A percentile compares a stretch with the other conserved stretches of the same genome.
phyloP scores from a whole-genome alignment of 2,888 invertebrate genomes.

The Meteorus colon region DNA sequence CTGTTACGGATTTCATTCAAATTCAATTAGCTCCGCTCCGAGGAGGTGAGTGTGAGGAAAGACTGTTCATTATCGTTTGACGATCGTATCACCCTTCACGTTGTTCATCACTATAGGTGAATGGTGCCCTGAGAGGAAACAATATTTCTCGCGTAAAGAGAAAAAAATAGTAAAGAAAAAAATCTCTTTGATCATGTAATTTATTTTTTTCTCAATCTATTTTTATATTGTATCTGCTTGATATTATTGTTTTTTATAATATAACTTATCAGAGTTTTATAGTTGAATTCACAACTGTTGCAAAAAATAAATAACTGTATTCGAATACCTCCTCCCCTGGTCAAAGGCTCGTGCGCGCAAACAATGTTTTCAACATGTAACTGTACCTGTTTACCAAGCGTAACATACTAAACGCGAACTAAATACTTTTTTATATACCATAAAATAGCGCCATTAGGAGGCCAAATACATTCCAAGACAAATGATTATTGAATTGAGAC shows the following conservation, averaged over 20 bases:
- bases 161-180: not conserved
- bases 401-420: conserved; percentile 64
- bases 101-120: not conserved
- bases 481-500: too few relatives aligned
- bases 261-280: conserved; percentile 29
- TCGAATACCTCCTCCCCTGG: not conserved
- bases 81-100: conserved; percentile 14
- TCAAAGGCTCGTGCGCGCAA: conserved; percentile 3
- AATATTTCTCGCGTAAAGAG: not conserved
- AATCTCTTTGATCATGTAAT: not conserved
- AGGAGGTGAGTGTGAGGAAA: conserved; percentile 48
- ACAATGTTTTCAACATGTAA: conserved; percentile 51
- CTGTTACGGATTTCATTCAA: conserved; percentile 60
- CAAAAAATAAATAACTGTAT: conserved; percentile 9
- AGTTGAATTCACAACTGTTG: conserved; percentile 39
- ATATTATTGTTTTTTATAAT: conserved; percentile 28
- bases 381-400: conserved; percentile 56
- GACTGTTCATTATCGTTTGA: conserved; percentile 46
- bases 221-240: not conserved
- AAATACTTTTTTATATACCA: conserved; percentile 59
- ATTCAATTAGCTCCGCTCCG: conserved; percentile 57
- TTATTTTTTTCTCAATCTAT: not conserved
- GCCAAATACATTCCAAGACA: not conserved
- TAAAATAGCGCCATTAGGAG: conserved; percentile 47
- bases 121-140: not conserved